Conservation (phyloP, 2,113 vertebrate species). For the Eclectus roratus region DNA sequence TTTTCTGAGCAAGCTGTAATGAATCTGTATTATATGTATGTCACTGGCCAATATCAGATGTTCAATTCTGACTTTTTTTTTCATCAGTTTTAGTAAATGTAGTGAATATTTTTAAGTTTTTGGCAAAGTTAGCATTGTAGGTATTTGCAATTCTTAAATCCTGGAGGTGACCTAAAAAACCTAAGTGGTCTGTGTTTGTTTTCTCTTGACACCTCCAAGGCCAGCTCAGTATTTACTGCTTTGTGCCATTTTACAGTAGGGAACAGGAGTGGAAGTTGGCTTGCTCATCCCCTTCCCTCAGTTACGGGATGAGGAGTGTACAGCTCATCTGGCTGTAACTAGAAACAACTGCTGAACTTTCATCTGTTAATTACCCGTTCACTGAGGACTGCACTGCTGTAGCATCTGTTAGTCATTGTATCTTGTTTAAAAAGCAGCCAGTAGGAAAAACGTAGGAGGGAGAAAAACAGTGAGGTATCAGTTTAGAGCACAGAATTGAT, state of each 20-base stretch:
- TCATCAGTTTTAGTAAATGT: not conserved
- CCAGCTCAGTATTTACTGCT: fast-evolving
- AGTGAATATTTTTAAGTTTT: not conserved
- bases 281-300: not conserved
- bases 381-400: not conserved
- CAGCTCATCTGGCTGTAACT: constrained; percentile 2
- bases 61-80: not conserved
- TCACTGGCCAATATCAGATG: not conserved
- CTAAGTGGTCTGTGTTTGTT: not conserved
- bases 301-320: not conserved
- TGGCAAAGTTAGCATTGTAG: not conserved
- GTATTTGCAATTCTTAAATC: not conserved
- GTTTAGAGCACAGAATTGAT: constrained; percentile 16
- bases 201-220: not conserved
- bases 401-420: constrained; percentile 52
- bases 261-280: not conserved
- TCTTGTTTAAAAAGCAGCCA: constrained; percentile 21
- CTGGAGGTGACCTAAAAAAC: not conserved
- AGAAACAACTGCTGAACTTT: constrained; percentile 42
- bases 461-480: not conserved
- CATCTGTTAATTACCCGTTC: constrained; percentile 36
- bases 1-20: not conserved
- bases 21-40: not conserved
- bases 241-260: not conserved
- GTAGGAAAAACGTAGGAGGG: not conserved